phyloP scores from a whole-genome alignment of 2,888 invertebrate species.

The Amiota minor region DNA sequence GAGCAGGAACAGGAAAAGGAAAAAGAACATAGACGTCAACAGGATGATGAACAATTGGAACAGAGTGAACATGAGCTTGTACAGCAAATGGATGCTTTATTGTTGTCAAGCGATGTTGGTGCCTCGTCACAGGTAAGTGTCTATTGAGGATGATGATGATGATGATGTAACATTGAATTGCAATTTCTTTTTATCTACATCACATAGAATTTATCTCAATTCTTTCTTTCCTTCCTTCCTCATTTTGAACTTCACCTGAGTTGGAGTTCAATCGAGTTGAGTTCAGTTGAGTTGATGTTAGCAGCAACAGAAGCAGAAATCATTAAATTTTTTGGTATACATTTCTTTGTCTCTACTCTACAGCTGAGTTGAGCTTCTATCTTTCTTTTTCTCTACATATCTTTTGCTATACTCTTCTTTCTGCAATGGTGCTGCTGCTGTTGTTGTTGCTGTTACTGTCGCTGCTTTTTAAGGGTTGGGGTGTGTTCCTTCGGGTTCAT shows the following conservation, averaged over 20 bases:
- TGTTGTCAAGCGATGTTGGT: conserved; percentile 50
- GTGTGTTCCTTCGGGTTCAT: conserved; percentile 53
- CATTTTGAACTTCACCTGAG: conserved; percentile 37
- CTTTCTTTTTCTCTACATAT: too few species aligned
- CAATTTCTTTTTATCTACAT: neutral
- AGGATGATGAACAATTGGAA: conserved; percentile 1
- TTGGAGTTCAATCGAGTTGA: conserved; percentile 34
- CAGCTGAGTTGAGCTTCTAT: conserved; percentile 24
- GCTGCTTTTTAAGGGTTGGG: conserved; percentile 44
- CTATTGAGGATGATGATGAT: conserved; percentile 14
- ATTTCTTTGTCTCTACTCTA: conserved; percentile 48
- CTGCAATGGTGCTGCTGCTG: conserved; percentile 26
- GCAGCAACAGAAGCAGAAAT: conserved; percentile 57
- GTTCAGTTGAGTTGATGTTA: neutral
- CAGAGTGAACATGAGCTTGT: conserved; percentile 29
- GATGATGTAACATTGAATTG: neutral
- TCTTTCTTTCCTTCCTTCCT: conserved; percentile 41
- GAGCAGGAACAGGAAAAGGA: conserved; percentile 49
- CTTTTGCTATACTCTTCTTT: conserved; percentile 44
- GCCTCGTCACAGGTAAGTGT: conserved; percentile 54
- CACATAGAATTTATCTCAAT: conserved; percentile 2
- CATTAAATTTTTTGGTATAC: conserved; percentile 69
- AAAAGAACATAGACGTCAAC: conserved; percentile 28
- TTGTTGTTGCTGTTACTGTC: conserved; percentile 19
- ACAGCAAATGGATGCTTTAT: conserved; percentile 39